Conservation (phyloP, 2,113 vertebrate species). For the Rhadina sibilatrix region DNA sequence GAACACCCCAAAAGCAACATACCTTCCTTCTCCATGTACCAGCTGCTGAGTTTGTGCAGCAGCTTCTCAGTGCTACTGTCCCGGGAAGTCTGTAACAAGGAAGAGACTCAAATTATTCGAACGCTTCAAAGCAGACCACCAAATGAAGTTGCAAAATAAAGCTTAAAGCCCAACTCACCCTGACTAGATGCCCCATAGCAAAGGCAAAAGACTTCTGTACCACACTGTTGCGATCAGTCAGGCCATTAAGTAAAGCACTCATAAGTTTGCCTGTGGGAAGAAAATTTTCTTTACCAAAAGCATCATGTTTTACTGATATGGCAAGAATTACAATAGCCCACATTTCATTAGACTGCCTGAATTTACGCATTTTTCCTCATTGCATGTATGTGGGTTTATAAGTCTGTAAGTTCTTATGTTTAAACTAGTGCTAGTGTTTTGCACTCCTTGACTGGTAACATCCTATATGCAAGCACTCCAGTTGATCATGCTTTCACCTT, state of each 20-base stretch:
- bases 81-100: slow-evolving; percentile 82
- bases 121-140: background rate
- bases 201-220: slow-evolving; percentile 94
- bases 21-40: slow-evolving; percentile 99
- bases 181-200: slow-evolving; percentile 92
- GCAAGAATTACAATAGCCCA: background rate
- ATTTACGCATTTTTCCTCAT: background rate
- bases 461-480: background rate
- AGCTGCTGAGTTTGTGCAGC: slow-evolving; percentile 87
- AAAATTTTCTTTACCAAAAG: background rate
- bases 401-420: background rate
- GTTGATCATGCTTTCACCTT: background rate
- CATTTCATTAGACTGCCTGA: background rate
- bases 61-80: slow-evolving; percentile 94
- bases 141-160: background rate
- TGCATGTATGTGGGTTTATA: accelerated
- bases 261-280: slow-evolving; percentile 90
- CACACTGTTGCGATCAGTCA: slow-evolving; percentile 89
- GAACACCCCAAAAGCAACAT: background rate
- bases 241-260: slow-evolving; percentile 89
- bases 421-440: background rate
- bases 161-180: slow-evolving; percentile 76
- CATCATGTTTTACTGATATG: background rate
- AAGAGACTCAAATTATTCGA: slow-evolving; percentile 13
- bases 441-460: background rate